Evolutionary conservation across 2,113 vertebrate genomes (phyloP), one percentile per base, ranked within the genome.

Genomic region (Muntiacus muntjak): DNA sequence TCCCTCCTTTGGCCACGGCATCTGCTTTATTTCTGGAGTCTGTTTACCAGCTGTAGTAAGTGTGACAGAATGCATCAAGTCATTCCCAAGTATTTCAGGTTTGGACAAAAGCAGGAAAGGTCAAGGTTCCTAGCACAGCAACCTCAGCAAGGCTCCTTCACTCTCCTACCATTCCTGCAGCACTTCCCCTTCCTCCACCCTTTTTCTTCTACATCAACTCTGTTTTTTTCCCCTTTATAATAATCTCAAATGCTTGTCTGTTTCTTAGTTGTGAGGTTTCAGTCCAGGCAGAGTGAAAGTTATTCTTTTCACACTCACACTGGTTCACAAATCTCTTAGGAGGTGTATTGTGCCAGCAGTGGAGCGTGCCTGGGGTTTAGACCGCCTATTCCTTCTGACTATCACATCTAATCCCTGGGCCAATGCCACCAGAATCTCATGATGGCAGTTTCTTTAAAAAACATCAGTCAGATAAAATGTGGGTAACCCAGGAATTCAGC

Each of bases 251-350:
- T 62, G 76, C 79, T 90, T 81, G 36, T 10, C 25, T 87, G 23
- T 62, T 81, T 62, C 36, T 90, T n/a, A 55, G 54, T 25, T 78
- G 17, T 4, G 52, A 95, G 30, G 13, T 81, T 89, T 93, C n/a
- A 47, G 2, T 45, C 43, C 89, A 71, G 71, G 79, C 4, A 91
- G 52, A 25, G 52, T 54, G 74, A 50, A 74, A 81, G 67, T 89
- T 36, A 67, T 60, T 93, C 89, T 54, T 26, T 85, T 89, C 43
- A 1, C 21, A 23, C 12, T 89, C 50, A n/a, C 16, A 85, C 23
- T 52, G 16, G 19, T 15, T 43, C 67, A 86, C 13, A 43, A 26
- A 76, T 33, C 25, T 50, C 89, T 54, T 81, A 67, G 64, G 55
- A 33, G 62, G n/a, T 52, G 57, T 67, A n/a, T 5, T 8, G 84